Evolutionary conservation across 2,888 invertebrate genomes (phyloP), one percentile per base, ranked within the genome.

Genomic region (Mesoligia furuncula): DNA sequence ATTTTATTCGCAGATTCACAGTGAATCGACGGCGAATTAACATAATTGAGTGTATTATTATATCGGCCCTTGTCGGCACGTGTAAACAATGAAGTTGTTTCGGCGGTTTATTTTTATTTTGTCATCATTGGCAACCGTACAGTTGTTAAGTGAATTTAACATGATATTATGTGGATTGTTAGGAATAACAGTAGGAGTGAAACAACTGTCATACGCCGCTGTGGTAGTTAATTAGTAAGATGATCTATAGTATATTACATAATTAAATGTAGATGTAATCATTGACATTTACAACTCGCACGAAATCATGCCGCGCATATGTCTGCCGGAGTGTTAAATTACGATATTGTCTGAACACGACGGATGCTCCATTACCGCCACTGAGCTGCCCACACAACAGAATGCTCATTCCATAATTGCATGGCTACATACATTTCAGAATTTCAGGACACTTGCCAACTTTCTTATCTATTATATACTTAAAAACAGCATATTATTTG

Each of bases 1-100:
- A 95, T 95, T 95, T 95, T 94, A 93, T 95, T 94, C 95, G 94
- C 95, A 93, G 95, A 95, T 95, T 95, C 93, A 91, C 92, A 93
- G 93, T 93, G 95, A 95, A 95, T 95, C 94, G 94, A 90, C 93
- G 92, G 92, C 91, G 93, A 93, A 95, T 96, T 95, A 95, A 95
- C 95, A 95, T 95, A 95, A 95, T 93, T 95, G 92, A 95, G 94
- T 93, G 91, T 93, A 92, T 92, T 92, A 93, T 93, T 93, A 93
- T 94, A 93, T 93, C 90, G 92, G 91, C 90, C 92, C 90, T 91
- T 90, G 90, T 90, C 90, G 91, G 88, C 87, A 87, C 87, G 89
- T 87, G 90, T 90, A 88, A 90, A 90, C 89, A 90, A 87, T 88
- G 83, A 88, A 86, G 84, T 86, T 89, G 88, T 91, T 88, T 87